A percentile compares a stretch with the other conserved stretches of the same genome.
phyloP scores from a whole-genome alignment of 2,888 invertebrate genomes.

The Ormyrus labotus region DNA sequence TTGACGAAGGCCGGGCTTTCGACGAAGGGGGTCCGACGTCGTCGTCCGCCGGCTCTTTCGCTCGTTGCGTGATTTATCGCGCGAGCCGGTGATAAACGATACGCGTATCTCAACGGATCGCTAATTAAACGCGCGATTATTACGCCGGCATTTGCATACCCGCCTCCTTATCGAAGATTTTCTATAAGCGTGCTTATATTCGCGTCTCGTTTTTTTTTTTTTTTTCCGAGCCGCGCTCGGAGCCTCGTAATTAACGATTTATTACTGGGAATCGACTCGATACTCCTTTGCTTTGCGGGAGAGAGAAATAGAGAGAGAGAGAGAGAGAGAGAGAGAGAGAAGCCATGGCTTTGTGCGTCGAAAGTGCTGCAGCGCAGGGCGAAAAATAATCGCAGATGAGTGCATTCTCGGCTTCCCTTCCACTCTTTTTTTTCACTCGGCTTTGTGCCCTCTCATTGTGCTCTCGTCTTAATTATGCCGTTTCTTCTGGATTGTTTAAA shows the following conservation, averaged over 20 bases:
- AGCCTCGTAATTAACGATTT: too few species aligned
- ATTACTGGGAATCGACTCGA: conserved; percentile 42
- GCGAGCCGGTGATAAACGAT: background rate
- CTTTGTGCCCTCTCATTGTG: conserved; percentile 33
- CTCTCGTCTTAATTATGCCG: conserved; percentile 40
- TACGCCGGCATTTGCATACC: too few species aligned
- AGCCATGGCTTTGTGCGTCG: background rate
- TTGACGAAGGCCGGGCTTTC: too few species aligned
- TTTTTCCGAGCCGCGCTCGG: too few species aligned
- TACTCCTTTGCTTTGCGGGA: background rate
- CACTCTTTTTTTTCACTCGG: background rate
- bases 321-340: background rate
- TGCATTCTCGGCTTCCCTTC: conserved; percentile 56
- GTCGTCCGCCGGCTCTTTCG: too few species aligned
- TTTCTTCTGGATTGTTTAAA: conserved; percentile 15
- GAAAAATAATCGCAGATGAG: conserved; percentile 69
- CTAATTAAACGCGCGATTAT: too few species aligned
- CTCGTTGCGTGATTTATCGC: background rate
- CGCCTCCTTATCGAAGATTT: too few species aligned
- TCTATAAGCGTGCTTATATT: too few species aligned
- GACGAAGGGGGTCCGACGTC: too few species aligned
- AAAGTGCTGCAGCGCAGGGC: background rate
- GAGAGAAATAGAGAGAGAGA: background rate
- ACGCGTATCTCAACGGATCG: too few species aligned
- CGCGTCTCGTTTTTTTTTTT: too few species aligned